These are phyloP conservation scores for Scelioninae gen. 1 DNA, from an alignment of 2,888 invertebrate genomes.

Conservation along the genomic window DNA sequence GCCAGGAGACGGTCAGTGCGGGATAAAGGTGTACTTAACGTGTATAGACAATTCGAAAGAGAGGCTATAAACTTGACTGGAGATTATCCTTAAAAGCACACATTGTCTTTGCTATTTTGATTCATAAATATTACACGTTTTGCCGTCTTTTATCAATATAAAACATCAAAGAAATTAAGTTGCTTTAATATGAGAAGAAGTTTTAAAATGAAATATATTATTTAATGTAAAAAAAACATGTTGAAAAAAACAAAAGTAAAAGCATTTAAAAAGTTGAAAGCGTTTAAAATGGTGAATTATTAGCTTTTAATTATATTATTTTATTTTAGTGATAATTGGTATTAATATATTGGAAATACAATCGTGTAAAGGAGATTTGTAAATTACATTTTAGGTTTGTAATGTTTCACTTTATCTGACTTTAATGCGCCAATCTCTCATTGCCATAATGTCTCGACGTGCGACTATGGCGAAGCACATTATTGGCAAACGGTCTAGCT, in stretches of 20 bases:
- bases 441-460: constrained; percentile 29
- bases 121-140: constrained; percentile 32
- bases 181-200: too few relatives aligned
- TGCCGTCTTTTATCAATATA: constrained; percentile 4
- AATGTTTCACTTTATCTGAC: constrained; percentile 37
- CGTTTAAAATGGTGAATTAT: too few relatives aligned
- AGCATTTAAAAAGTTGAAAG: too few relatives aligned
- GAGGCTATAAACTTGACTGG: constrained; percentile 37
- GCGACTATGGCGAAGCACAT: constrained; percentile 27
- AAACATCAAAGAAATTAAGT: background rate
- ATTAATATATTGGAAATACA: background rate
- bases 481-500: constrained; percentile 42
- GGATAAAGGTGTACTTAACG: constrained; percentile 54
- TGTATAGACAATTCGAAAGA: constrained; percentile 58
- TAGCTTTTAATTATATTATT: too few relatives aligned
- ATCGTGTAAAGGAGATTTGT: background rate
- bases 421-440: constrained; percentile 43
- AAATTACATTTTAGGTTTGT: constrained; percentile 8
- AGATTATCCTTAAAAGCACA: constrained; percentile 54
- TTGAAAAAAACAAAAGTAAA: too few relatives aligned
- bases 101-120: constrained; percentile 24
- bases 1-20: constrained; percentile 22
- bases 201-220: too few relatives aligned
- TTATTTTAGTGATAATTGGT: background rate
- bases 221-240: too few relatives aligned